A percentile compares a stretch with the other conserved stretches of the same genome.
These are phyloP conservation scores for Vireo griseus DNA, from an alignment of 2,797 vertebrate genomes.

Conservation along the genomic window DNA sequence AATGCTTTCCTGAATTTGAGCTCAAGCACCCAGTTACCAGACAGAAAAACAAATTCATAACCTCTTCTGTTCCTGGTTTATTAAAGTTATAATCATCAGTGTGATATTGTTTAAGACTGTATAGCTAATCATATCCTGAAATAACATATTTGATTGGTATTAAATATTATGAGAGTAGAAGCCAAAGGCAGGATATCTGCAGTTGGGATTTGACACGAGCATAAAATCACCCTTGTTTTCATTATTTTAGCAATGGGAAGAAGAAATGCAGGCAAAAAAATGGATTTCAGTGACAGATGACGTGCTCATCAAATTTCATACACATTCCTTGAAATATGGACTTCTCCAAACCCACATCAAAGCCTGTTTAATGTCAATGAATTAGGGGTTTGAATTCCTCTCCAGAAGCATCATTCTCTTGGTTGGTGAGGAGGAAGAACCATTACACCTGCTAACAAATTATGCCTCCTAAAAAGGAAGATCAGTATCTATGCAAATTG, in stretches of 20 bases:
- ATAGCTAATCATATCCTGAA: background rate
- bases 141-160: background rate
- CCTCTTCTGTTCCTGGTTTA: background rate
- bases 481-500: background rate
- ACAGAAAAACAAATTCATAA: background rate
- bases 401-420: background rate
- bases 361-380: background rate
- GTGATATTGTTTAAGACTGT: background rate
- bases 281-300: background rate
- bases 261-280: background rate
- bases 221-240: background rate
- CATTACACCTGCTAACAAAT: background rate
- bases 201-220: background rate
- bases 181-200: background rate
- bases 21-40: background rate
- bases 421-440: background rate
- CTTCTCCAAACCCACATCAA: background rate
- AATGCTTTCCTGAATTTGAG: background rate
- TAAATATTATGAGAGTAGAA: background rate
- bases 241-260: background rate
- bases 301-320: background rate
- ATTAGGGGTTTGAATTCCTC: background rate
- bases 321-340: background rate
- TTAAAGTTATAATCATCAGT: background rate
- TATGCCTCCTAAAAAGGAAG: background rate